A percentile compares a stretch with the other conserved stretches of the same genome.
Conservation (phyloP, 2,113 vertebrate genomes). For the Grammomys surdaster region DNA sequence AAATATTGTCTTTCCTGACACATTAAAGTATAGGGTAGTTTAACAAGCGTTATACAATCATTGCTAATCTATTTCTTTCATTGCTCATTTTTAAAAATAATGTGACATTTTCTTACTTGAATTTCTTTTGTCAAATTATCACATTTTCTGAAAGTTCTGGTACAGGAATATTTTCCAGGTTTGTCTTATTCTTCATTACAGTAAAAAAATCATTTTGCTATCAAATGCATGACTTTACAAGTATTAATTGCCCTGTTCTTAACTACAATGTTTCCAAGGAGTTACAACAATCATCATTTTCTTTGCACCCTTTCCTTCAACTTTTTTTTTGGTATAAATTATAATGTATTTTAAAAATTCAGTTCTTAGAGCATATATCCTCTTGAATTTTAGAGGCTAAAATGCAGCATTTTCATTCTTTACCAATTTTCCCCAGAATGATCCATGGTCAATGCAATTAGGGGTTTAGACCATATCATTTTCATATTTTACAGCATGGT, state of each 20-base stretch:
- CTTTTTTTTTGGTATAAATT: conserved; percentile 20
- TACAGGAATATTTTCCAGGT: neutral
- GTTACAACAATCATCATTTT: conserved; percentile 20
- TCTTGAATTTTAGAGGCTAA: conserved; percentile 23
- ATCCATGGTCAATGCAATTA: neutral
- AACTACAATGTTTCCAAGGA: neutral
- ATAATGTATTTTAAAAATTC: neutral
- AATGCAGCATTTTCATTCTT: neutral
- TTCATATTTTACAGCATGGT: neutral
- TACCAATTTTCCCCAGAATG: neutral
- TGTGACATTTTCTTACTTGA: neutral
- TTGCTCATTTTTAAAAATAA: neutral
- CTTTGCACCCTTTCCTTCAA: neutral
- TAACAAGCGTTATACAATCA: neutral
- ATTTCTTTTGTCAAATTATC: neutral
- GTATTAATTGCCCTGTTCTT: conserved; percentile 10
- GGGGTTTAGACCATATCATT: neutral
- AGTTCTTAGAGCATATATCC: neutral
- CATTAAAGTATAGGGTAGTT: neutral
- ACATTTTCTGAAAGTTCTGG: neutral
- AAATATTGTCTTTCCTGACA: neutral
- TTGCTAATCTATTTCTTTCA: neutral
- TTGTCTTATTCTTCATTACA: neutral
- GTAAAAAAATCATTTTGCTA: neutral
- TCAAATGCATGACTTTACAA: neutral